Evolutionary conservation across 2,888 invertebrate genomes (phyloP).

Genomic region (Drosophila aldrichi): DNA sequence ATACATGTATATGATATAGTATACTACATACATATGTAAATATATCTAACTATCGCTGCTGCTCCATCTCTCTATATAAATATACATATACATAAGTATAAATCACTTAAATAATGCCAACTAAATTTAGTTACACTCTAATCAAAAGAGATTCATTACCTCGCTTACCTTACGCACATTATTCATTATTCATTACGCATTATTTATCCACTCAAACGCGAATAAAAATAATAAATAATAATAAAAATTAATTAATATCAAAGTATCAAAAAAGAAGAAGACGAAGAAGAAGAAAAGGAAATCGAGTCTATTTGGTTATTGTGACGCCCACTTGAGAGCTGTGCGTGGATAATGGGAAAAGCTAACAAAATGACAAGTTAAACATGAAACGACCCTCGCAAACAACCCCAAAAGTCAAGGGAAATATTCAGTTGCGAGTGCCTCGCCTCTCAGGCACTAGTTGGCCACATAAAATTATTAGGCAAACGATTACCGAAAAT

Average conservation of each 20-base stretch:
- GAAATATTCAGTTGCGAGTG: not conserved
- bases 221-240: conserved; percentile 9
- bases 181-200: not conserved
- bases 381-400: conserved; percentile 7
- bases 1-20: no score
- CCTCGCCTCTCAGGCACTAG: conserved; percentile 7
- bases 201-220: no score
- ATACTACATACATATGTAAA: not conserved
- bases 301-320: not conserved
- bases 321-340: conserved; percentile 21
- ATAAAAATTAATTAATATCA: conserved; percentile 8
- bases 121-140: not conserved
- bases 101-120: no score
- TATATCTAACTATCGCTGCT: no score
- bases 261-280: not conserved
- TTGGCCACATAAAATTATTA: conserved; percentile 68
- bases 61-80: no score
- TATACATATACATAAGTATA: no score
- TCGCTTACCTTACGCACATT: not conserved
- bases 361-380: conserved; percentile 40
- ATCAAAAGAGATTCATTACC: not conserved
- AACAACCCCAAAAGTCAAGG: conserved; percentile 19
- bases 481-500: conserved; percentile 75
- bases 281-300: not conserved
- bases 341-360: conserved; percentile 21